Evolutionary conservation across 2,113 vertebrate species (phyloP).

Genomic region (Tamias sibiricus): DNA sequence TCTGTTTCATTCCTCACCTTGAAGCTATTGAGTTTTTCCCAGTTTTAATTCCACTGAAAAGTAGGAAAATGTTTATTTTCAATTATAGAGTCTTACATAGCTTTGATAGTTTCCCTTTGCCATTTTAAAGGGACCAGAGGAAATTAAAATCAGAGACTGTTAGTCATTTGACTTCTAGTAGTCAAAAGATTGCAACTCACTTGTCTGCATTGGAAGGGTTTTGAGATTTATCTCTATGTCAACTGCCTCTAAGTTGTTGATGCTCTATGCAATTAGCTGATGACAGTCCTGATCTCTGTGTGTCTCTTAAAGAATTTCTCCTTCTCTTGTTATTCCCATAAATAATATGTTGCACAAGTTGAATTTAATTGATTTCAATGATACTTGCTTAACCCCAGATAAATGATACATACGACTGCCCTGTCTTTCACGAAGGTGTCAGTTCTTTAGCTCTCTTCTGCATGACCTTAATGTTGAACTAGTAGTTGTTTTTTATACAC

Average conservation of each 20-base stretch:
- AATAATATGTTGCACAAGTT: neutral
- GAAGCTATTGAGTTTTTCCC: slow-evolving; percentile 52
- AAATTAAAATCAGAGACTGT: slow-evolving; percentile 66
- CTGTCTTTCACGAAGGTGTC: neutral
- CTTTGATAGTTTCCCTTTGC: slow-evolving; percentile 56
- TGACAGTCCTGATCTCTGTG: neutral
- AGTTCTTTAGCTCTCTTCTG: slow-evolving; percentile 10
- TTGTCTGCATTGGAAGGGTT: neutral
- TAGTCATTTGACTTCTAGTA: slow-evolving; percentile 62
- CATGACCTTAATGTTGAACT: neutral
- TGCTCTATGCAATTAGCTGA: neutral
- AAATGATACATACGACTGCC: neutral
- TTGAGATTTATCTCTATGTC: slow-evolving; percentile 27
- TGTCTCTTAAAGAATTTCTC: slow-evolving; percentile 18
- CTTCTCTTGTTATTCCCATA: slow-evolving; percentile 5
- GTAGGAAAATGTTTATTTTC: slow-evolving; percentile 73
- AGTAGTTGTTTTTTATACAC: neutral
- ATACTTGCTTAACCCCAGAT: neutral
- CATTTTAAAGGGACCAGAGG: slow-evolving; percentile 51
- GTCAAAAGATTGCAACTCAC: slow-evolving; percentile 13
- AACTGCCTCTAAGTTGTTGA: neutral
- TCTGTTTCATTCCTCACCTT: slow-evolving; percentile 69
- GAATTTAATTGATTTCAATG: slow-evolving; percentile 23
- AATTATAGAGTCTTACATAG: slow-evolving; percentile 67
- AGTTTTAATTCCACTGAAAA: slow-evolving; percentile 75